Evolutionary conservation across 2,113 vertebrate genomes (phyloP), one percentile per base, ranked within the genome.

Genomic region (Lepus americanus): DNA sequence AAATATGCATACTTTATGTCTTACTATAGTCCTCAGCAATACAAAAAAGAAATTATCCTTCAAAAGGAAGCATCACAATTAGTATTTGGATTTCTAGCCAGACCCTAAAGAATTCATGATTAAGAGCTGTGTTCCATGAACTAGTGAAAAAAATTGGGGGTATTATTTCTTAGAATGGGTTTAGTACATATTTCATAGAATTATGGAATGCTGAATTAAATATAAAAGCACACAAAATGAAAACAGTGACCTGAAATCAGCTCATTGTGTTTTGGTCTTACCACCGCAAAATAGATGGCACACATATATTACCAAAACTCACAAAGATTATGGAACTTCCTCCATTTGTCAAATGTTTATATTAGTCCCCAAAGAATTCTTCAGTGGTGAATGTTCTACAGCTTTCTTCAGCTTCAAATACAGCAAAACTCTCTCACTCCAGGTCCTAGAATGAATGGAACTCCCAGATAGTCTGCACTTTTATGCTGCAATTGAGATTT

Each of bases 201-300:
- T 91, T 76, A 94, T 90, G 73, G 73, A 93, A 59, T 69, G 64
- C 81, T 55, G 76, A 95, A 96, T 95, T 92, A 92, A 95, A 97
- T 33, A 61, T 92, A 74, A 94, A 63, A 36, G 78, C 53, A 93
- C 64, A 95, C 49, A 89, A 97, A 97, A 94, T 83, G 64, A 94
- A 81, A 95, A 66, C 12, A 88, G 55, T 85, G 80, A 61, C 73
- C 89, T 89, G 77, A 70, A 94, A 95, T 93, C 85, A 89, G 44
- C 86, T 80, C 77, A 83, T 63, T 25, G 9, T 31, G 74, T 83
- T 92, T 92, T 79, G 73, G 49, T 90, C 70, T n/a, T n/a, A 33
- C 70, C 49, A 88, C n/a, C 69, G 66, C 82, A 95, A 78, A 94
- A 63, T 39, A 92, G 61, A 87, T 93, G n/a, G 66, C 64, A 87